Conservation (phyloP, 2,797 vertebrate genomes). For the Siniperca undulata region DNA sequence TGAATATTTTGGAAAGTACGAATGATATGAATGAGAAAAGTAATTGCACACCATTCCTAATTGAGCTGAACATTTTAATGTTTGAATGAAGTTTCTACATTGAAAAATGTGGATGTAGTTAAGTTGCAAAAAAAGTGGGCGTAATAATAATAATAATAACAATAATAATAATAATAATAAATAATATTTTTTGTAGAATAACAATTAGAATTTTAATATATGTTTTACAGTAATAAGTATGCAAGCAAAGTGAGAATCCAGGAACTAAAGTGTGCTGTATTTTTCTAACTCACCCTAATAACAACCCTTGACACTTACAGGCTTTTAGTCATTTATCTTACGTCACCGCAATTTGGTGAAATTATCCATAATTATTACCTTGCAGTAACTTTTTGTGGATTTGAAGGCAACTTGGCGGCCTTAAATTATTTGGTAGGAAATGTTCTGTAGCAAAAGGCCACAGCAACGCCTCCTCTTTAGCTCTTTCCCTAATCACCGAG, state of each 20-base stretch:
- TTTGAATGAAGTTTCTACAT: no score
- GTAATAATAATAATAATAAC: no score
- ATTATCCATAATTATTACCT: constrained; percentile 38
- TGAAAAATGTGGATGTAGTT: no score
- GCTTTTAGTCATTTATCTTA: constrained; percentile 18
- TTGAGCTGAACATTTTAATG: no score
- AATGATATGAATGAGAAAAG: no score
- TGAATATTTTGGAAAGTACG: no score
- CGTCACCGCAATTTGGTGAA: constrained; percentile 20
- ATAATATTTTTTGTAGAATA: no score
- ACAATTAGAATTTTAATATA: neutral
- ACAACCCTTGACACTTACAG: neutral
- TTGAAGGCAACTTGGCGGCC: neutral
- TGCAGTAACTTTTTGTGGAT: neutral
- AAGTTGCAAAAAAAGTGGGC: no score
- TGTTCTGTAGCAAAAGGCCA: constrained; percentile 47
- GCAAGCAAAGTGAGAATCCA: neutral
- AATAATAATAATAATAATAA: no score
- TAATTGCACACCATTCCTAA: no score
- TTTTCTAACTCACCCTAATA: neutral
- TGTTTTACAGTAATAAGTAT: neutral
- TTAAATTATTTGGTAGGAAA: constrained; percentile 60
- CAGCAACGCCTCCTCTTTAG: constrained; percentile 44
- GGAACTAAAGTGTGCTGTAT: neutral
- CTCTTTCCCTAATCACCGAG: constrained; percentile 66